Base-by-base conservation (phyloP, 23 tunicate species). In the Phallusia fumigata region DNA sequence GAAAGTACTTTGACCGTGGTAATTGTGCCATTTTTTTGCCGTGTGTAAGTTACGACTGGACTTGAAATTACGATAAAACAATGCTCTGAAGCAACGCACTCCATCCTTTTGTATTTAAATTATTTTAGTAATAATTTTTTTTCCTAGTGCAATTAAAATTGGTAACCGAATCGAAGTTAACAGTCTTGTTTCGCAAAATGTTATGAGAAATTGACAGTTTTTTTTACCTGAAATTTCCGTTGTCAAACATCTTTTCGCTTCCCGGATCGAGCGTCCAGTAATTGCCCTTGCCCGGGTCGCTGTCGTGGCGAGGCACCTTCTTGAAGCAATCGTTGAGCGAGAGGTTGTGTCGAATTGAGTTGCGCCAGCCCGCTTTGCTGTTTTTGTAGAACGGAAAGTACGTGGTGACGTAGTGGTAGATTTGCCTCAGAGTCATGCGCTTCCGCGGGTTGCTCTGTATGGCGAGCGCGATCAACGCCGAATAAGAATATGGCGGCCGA, bases 401-500 rank as follows among this genome's bases (percentile, higher is more conserved):
- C 10, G 89, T 91, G 53, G 76, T 65, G 31, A 94, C 98, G 72
- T 89, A 94, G n/a, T 89, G 93, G 64, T 94, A 94, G 75, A 94
- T 94, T 82, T 94, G 98, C 45, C 91, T 85, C 64, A 94, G 65
- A 31, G 98, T 94, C 98, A 94, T 94, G 19, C 98, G 80, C 64
- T 94, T 94, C 31, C 83, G 83, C 26, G 90, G 88, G 74, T 65
- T 82, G 80, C 91, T 85, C 52, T 94, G 98, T 28, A 94, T 94
- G 12, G 98, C 98, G 26, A 94, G 78, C 5, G 98, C 98, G 18
- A 94, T 94, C 16, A 94, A 77, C 18, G 98, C 98, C 24, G 98
- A 94, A 73, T 94, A 94, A 50, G 98, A 94, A 73, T 94, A 94
- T n/a, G 98, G 98, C 0, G 98, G 98, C 35, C 98, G 89, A 52